Conservation (phyloP, 1,140 invertebrate genomes). For the Plectrocnemia conspersa region DNA sequence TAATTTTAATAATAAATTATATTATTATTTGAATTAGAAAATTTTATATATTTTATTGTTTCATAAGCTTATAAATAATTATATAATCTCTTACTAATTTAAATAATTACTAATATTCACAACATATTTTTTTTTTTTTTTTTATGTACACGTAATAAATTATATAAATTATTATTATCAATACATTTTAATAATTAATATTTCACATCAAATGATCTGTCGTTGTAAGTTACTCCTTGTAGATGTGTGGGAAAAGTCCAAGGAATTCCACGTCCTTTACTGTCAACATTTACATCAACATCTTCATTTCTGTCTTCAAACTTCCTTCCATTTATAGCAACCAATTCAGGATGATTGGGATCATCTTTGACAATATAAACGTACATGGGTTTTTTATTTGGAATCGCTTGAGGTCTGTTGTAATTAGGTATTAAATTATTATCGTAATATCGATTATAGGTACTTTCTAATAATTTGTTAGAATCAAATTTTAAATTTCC, state of each 20-base stretch:
- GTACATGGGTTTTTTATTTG: constrained; percentile 2
- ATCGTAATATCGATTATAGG: constrained; percentile 22
- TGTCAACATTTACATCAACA: neutral
- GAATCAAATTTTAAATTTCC: constrained; percentile 43
- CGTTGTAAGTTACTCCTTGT: constrained; percentile 23
- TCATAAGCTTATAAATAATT: no score
- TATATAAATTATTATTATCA: no score
- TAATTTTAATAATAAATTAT: no score
- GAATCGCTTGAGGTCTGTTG: neutral
- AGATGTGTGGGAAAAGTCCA: constrained; percentile 30
- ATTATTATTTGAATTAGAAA: no score
- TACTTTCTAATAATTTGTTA: constrained; percentile 18
- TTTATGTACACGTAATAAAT: no score
- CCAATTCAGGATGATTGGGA: constrained; percentile 33
- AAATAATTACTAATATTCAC: no score
- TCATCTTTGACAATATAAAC: constrained; percentile 33
- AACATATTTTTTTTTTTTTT: no score
- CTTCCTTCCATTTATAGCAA: constrained; percentile 12
- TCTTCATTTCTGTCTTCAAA: neutral
- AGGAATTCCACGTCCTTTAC: constrained; percentile 3
- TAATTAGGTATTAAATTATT: constrained; percentile 16
- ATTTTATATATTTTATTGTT: no score
- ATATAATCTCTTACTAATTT: no score
- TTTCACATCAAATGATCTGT: constrained; percentile 11
- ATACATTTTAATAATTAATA: no score